A percentile compares a stretch with the other conserved stretches of the same genome.
These are phyloP conservation scores for Turritopsis dohrnii DNA, from an alignment of 30 jellyfish, hydroid and myxozoan genomes.

Conservation along the genomic window DNA sequence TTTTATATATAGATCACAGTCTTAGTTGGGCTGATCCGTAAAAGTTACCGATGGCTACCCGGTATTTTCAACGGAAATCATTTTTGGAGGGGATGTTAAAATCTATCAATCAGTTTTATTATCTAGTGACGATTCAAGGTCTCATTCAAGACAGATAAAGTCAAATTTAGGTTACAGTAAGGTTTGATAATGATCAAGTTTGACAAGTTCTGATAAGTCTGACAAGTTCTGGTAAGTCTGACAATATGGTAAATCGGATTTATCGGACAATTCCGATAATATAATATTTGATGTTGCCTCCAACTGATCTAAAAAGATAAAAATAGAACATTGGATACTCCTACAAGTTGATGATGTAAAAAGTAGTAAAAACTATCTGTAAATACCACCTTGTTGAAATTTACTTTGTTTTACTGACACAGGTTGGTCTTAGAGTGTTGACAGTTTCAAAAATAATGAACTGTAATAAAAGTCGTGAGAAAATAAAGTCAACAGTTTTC, in stretches of 20 bases:
- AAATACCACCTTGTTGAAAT: too few relatives aligned
- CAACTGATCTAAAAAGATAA: background rate
- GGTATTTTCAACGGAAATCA: background rate
- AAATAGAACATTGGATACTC: background rate
- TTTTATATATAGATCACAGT: too few relatives aligned
- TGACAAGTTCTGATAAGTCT: background rate
- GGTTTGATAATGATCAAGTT: too few relatives aligned
- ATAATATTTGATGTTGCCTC: background rate
- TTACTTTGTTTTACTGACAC: too few relatives aligned
- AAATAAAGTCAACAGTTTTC: too few relatives aligned
- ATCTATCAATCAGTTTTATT: background rate
- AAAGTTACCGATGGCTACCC: background rate
- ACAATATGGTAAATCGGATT: background rate
- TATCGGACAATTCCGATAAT: background rate
- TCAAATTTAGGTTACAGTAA: too few relatives aligned
- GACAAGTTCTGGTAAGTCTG: background rate
- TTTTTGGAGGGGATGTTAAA: background rate
- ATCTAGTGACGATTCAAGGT: background rate
- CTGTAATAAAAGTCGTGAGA: too few relatives aligned
- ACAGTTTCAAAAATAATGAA: too few relatives aligned
- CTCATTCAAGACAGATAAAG: background rate
- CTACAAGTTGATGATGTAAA: background rate
- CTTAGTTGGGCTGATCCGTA: too few relatives aligned
- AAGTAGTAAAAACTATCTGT: too few relatives aligned
- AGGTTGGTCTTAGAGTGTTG: too few relatives aligned